Percentiles rank a stretch among this genome's conserved stretches.
phyloP scores from a whole-genome alignment of 37 sponge, comb jelly and placozoan species.

The Oopsacas minuta region DNA sequence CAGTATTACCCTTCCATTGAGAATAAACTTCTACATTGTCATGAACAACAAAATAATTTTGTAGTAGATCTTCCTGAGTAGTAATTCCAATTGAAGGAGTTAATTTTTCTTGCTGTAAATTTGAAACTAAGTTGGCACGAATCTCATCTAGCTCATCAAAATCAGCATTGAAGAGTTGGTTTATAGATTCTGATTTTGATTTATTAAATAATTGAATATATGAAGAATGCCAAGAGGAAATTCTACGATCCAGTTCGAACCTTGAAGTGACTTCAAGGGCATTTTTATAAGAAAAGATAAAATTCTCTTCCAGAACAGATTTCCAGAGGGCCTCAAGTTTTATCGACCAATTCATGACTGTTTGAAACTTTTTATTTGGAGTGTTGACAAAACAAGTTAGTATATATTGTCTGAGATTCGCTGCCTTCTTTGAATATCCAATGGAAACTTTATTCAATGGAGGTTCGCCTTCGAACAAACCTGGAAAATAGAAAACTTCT shows the following conservation, averaged over 20 bases:
- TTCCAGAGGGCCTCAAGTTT: conserved; percentile 20
- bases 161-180: background rate
- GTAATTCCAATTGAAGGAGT: background rate
- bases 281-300: conserved; percentile 29
- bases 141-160: background rate
- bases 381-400: background rate
- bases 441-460: background rate
- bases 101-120: background rate
- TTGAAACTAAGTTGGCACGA: background rate
- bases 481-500: conserved; percentile 28
- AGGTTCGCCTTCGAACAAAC: conserved; percentile 26
- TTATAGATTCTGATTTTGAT: background rate
- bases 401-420: background rate
- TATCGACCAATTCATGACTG: background rate
- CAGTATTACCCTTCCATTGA: background rate
- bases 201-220: background rate
- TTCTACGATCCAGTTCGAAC: conserved; percentile 13
- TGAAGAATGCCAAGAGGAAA: conserved; percentile 20
- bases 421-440: background rate
- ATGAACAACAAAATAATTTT: background rate
- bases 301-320: conserved; percentile 31
- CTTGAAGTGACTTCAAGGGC: conserved; percentile 25
- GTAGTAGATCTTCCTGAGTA: background rate
- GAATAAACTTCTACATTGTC: background rate
- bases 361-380: background rate